Evolutionary conservation across 2,888 invertebrate species (phyloP).

Genomic region (Cancer borealis): DNA sequence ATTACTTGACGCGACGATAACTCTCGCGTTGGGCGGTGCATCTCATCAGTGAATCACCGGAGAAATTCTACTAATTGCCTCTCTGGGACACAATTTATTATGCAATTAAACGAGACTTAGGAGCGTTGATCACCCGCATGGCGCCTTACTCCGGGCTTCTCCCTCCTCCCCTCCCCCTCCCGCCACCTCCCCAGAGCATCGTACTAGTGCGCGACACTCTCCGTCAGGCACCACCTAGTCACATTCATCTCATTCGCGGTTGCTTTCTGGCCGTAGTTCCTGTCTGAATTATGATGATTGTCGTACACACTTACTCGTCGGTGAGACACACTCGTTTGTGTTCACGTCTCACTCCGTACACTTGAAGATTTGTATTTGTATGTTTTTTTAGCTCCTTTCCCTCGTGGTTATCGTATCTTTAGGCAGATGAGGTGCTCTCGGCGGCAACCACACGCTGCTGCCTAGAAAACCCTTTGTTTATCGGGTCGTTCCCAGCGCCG

Average conservation of each 20-base stretch:
- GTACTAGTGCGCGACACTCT: not conserved
- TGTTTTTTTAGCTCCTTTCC: not conserved
- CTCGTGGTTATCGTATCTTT: not conserved
- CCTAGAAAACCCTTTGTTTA: not conserved
- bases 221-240: not conserved
- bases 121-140: slow-evolving; percentile 36
- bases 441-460: not conserved
- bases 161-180: not conserved
- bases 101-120: slow-evolving; percentile 38
- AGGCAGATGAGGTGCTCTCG: not conserved
- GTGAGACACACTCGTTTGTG: not conserved
- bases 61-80: slow-evolving; percentile 45
- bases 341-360: not conserved
- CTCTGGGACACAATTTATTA: slow-evolving; percentile 38
- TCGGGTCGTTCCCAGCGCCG: not conserved
- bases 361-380: not conserved
- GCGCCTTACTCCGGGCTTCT: not conserved
- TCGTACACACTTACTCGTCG: not conserved
- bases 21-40: not conserved
- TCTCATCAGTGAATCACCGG: slow-evolving; percentile 45
- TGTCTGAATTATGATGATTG: not conserved
- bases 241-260: not conserved
- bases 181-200: not conserved
- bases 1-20: slow-evolving; percentile 33
- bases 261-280: not conserved